Base-by-base conservation (phyloP, 2,888 invertebrate genomes). In the Lomographa bimaculata region DNA sequence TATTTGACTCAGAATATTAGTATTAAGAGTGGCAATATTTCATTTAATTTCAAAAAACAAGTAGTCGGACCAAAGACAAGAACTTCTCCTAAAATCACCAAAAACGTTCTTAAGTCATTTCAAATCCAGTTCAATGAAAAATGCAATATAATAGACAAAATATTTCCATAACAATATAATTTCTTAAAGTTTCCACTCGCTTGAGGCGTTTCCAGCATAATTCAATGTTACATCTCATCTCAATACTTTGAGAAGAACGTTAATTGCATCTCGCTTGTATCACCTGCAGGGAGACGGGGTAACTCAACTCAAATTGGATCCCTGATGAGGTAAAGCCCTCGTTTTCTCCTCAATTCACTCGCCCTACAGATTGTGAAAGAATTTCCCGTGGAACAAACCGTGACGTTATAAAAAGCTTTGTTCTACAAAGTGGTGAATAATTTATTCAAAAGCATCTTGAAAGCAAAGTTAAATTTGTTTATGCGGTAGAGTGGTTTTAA, bases 191-290 rank as follows among this genome's bases (percentile, higher is more conserved):
- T n/a, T n/a, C n/a, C n/a, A n/a, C n/a, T n/a, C n/a, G n/a, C n/a
- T n/a, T n/a, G 14, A 14, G 14, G 14, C 14, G 14, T 9, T 40
- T 62, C 64, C 46, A 60, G 54, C 5, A 5, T 10, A 17, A 29
- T 19, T 21, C 1, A 16, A 29, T 3, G 19, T 7, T 52, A 51
- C 8, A 11, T 52, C 51, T 38, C 18, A 51, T 20, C 46, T 37
- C 57, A 60, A 66, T 63, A 59, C 55, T 59, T 57, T 36, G 53
- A 56, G 64, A 58, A 64, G 64, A 71, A 71, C 68, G 65, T 71
- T 85, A 85, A 86, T 84, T 82, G 74, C 72, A 70, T 85, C 82
- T 75, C 76, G 78, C 77, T 78, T 78, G 81, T 84, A 81, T 83
- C 79, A 87, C 84, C 84, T 85, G 78, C 63, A 76, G 79, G 72